A percentile compares a stretch with the other conserved stretches of the same genome.
Evolutionary conservation across 2,113 vertebrate genomes (phyloP).

Genomic region (Sapajus apella): DNA sequence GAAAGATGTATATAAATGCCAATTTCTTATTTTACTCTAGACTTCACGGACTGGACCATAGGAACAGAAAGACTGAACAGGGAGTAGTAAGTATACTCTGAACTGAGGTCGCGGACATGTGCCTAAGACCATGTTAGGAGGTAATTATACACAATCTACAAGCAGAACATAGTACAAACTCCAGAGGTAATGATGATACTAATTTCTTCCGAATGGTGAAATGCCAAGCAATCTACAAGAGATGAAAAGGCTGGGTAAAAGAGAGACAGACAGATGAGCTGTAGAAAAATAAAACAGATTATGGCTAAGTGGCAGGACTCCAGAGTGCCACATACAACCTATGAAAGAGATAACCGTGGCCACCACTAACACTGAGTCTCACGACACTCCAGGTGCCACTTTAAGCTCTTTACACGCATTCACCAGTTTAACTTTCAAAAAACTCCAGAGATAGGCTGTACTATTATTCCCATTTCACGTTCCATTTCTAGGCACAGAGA

Average conservation of each 20-base stretch:
- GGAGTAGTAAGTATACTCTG: fast-evolving
- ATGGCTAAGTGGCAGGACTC: neutral
- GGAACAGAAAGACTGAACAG: neutral
- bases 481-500: neutral
- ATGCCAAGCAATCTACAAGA: neutral
- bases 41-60: neutral
- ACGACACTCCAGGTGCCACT: neutral
- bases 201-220: neutral
- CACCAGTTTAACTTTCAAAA: neutral
- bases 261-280: neutral
- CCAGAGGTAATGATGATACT: fast-evolving
- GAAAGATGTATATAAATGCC: neutral
- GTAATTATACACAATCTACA: fast-evolving
- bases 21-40: neutral
- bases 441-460: neutral
- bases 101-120: neutral
- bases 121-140: fast-evolving
- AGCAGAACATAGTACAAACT: fast-evolving
- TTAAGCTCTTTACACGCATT: fast-evolving
- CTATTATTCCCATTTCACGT: too few relatives aligned
- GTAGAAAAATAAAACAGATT: neutral
- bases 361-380: neutral
- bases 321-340: neutral
- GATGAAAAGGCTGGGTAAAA: neutral
- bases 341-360: neutral